phyloP scores from a whole-genome alignment of 1,140 invertebrate species.

The Paracyclopina nana region DNA sequence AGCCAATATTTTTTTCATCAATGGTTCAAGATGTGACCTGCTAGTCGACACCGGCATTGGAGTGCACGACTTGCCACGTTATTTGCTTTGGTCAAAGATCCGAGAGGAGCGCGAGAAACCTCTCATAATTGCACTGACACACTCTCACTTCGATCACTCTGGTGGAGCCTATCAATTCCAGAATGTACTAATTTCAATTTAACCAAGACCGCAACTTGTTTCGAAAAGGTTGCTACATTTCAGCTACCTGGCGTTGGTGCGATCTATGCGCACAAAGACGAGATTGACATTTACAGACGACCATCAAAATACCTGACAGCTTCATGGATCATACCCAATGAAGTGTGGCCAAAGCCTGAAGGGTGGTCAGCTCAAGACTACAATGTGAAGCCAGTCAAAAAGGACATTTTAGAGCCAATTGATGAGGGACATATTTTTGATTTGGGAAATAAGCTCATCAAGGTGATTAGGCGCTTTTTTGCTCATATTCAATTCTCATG shows the following conservation, averaged over 20 bases:
- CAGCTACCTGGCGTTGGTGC: no score
- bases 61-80: no score
- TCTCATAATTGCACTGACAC: background rate
- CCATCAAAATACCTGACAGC: background rate
- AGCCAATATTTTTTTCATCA: background rate
- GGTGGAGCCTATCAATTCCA: background rate
- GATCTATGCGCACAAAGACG: background rate
- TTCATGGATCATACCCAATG: background rate
- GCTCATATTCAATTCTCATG: background rate
- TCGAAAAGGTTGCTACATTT: no score
- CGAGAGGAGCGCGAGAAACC: background rate
- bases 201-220: no score
- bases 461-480: no score
- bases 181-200: background rate
- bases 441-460: background rate
- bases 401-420: background rate
- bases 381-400: background rate
- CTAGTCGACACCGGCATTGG: background rate
- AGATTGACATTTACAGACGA: background rate
- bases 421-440: background rate
- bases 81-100: no score
- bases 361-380: background rate
- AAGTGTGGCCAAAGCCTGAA: background rate
- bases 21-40: background rate
- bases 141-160: background rate